Evolutionary conservation across 2,797 vertebrate genomes (phyloP), one percentile per base, ranked within the genome.

Genomic region (Thalassophryne amazonica): DNA sequence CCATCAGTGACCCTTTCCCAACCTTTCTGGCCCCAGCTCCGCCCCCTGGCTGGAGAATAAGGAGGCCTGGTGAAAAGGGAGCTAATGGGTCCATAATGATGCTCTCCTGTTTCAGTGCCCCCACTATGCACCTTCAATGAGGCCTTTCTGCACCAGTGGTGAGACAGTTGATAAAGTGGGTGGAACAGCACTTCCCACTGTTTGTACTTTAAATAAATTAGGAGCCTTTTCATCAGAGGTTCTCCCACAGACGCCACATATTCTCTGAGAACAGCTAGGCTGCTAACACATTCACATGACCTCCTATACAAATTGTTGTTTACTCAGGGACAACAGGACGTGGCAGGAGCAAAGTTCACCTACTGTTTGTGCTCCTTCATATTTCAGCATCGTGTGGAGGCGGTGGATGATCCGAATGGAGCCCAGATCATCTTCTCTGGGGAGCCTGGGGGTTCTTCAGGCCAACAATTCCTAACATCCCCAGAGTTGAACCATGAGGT

Each of bases 61-160:
- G 52, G 35, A 58, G 40, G 38, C 60, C 53, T 14, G 57, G 69
- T 78, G 80, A 80, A 86, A 68, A 71, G 71, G 35, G 59, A 60
- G 74, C 76, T 86, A 84, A 89, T 85, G 65, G 75, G 74, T 69
- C 78, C 80, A 84, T 87, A 89, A 90, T 85, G 72, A 72, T 78
- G 60, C 68, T 82, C 73, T 85, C 63, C 82, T 77, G 66, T 87
- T 83, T 80, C 79, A 63, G 43, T 64, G 67, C 76, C 67, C 70
- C 73, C 41, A 24, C 76, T 70, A 56, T 60, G 60, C 42, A 61
- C 65, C 50, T 78, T 85, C 48, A 88, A 86, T 83, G 74, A 73
- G 57, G 42, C 70, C 71, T 83, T 86, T 89, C 80, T 86, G 47
- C 39, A 51, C 61, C 60, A 57, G 33, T 46, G 56, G 73, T 62